phyloP scores from a whole-genome alignment of 2,797 vertebrate genomes.

The Pristis pectinata region DNA sequence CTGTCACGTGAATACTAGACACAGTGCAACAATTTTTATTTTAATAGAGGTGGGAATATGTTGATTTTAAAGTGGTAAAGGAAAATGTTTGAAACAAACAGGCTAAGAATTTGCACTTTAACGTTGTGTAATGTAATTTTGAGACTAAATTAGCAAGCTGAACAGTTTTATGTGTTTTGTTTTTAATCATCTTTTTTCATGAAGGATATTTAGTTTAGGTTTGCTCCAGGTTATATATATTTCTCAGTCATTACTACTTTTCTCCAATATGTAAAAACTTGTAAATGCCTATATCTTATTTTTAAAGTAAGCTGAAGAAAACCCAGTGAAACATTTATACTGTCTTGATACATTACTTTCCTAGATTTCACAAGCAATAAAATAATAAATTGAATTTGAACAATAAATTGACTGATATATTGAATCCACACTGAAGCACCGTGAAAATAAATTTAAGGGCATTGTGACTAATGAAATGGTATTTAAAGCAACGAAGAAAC shows the following conservation, averaged over 20 bases:
- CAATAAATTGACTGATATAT: neutral
- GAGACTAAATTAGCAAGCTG: neutral
- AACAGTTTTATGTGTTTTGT: neutral
- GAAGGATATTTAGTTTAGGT: no score
- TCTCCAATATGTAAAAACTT: neutral
- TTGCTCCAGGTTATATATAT: no score
- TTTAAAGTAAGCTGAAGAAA: neutral
- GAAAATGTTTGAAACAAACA: neutral
- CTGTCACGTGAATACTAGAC: neutral
- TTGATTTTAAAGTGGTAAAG: neutral
- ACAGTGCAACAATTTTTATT: neutral
- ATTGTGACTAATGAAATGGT: neutral
- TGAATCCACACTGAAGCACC: neutral
- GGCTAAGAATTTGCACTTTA: neutral
- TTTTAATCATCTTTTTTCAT: no score
- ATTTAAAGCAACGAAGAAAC: neutral
- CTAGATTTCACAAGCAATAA: neutral
- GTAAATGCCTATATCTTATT: neutral
- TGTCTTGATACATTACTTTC: neutral
- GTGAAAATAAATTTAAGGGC: neutral
- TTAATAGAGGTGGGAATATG: neutral
- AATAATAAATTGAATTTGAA: neutral
- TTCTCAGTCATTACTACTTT: neutral
- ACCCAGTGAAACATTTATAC: neutral
- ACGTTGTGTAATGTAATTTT: neutral